Base-by-base conservation (phyloP, 2,888 invertebrate species). In the Yponomeuta cagnagella region DNA sequence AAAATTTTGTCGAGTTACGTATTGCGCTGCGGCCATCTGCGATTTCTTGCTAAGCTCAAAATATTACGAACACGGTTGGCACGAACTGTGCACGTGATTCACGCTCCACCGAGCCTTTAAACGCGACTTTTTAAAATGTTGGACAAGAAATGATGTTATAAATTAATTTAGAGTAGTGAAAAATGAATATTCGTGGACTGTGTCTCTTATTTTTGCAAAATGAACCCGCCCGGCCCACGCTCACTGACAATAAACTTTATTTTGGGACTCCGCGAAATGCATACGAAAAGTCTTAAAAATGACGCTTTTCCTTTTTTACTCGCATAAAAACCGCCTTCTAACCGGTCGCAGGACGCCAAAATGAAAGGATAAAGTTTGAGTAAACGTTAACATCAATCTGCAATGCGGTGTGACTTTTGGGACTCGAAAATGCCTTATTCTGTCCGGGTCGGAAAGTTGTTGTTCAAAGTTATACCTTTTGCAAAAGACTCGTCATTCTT, bases 191-290 rank as follows among this genome's bases (percentile, higher is more conserved):
- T 37, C 52, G 23, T 48, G 15, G 8, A 12, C 31, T 52, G 68
- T 48, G 48, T 52, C 52, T 12, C 48, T 68, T 10, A 8, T 68
- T 68, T 67, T 67, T 67, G 67, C 30, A 67, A 52, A 68, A 31
- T 68, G 30, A 68, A 68, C 31, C 68, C 37, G 31, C 71, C 73
- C 81, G 73, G 74, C 85, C 86, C 86, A 86, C 87, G 82, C 83
- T 78, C 70, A 73, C 82, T 80, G 83, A 83, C 85, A 85, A 86
- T 87, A 86, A 88, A 88, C 83, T 86, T 88, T 88, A 87, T 87
- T 89, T 88, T 83, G 82, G 84, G 85, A 81, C 81, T 80, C 76
- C 77, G 75, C 77, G 79, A 82, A 84, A 83, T 79, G 78, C 79
- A 83, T 79, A 78, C 79, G 79, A 69, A 71, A 78, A 77, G 77